Evolutionary conservation across 2,797 vertebrate species (phyloP).

Genomic region (Catostomus latipinnis): DNA sequence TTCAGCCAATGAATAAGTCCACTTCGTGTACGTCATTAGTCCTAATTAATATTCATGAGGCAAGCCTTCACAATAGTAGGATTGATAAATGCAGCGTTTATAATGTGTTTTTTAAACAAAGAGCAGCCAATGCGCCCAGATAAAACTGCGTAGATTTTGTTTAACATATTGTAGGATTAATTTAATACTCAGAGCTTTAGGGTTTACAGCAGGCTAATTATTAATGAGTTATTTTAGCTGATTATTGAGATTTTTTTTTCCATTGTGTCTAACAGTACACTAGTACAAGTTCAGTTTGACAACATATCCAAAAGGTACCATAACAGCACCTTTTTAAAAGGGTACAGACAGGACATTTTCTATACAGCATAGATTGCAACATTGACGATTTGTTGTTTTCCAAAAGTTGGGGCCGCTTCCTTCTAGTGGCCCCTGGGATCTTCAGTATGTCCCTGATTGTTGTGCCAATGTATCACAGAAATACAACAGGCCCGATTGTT

Average conservation of each 20-base stretch:
- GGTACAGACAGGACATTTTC: background rate
- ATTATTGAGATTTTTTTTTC: background rate
- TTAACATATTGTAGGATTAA: background rate
- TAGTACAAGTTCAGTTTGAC: no score
- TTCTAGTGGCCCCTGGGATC: no score
- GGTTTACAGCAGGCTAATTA: background rate
- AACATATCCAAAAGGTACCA: no score
- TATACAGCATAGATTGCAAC: background rate
- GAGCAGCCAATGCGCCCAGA: background rate
- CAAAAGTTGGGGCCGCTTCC: no score
- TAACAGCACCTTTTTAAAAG: background rate
- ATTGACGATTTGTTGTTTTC: background rate
- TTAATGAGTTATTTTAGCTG: background rate
- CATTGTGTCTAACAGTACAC: background rate
- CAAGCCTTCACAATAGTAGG: background rate
- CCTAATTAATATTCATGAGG: background rate
- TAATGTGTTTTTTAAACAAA: no score
- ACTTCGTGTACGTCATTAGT: no score
- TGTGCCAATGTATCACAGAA: conserved; percentile 22
- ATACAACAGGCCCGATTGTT: conserved; percentile 1
- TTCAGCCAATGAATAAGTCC: no score
- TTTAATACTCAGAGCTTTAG: background rate
- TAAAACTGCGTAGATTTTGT: background rate
- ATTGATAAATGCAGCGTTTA: background rate
- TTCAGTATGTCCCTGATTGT: no score